Evolutionary conservation across 2,113 vertebrate species (phyloP).

Genomic region (Reinhardtius hippoglossoides): DNA sequence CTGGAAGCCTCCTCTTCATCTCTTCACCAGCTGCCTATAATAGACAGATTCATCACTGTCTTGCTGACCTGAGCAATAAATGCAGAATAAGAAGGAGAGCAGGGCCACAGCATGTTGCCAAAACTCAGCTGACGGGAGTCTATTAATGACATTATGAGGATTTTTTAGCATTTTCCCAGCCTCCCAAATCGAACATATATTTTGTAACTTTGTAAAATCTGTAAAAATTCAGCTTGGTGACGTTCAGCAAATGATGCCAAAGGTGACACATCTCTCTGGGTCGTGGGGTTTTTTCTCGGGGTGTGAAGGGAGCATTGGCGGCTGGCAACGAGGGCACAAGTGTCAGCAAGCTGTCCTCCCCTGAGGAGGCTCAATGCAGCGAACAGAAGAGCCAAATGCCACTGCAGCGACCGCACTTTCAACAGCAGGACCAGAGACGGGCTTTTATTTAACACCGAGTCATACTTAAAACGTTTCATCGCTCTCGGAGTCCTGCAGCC

Average conservation of each 20-base stretch:
- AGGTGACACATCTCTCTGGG: conserved; percentile 7
- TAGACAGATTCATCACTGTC: conserved; percentile 27
- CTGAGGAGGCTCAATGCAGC: conserved; percentile 9
- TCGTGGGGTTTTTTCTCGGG: conserved; percentile 15
- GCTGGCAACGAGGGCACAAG: conserved; percentile 15
- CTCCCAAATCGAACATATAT: conserved; percentile 20
- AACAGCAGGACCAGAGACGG: background rate
- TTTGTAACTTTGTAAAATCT: conserved; percentile 2
- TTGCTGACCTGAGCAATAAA: conserved; percentile 63
- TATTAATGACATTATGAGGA: conserved; percentile 34
- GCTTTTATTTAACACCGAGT: conserved; percentile 33
- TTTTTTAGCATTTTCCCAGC: background rate
- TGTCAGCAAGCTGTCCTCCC: conserved; percentile 47
- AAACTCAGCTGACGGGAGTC: conserved; percentile 40
- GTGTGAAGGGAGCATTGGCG: background rate
- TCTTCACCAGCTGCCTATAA: conserved; percentile 23
- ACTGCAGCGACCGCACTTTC: background rate
- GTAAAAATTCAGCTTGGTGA: conserved; percentile 14
- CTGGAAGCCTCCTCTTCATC: background rate
- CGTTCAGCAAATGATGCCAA: conserved; percentile 25
- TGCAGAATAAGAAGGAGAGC: conserved; percentile 3
- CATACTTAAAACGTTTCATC: background rate
- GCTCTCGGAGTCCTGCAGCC: background rate
- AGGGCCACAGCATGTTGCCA: conserved; percentile 18
- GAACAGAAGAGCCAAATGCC: conserved; percentile 23